Evolutionary conservation across 2,113 vertebrate genomes (phyloP).

Genomic region (Chaetura pelagica): DNA sequence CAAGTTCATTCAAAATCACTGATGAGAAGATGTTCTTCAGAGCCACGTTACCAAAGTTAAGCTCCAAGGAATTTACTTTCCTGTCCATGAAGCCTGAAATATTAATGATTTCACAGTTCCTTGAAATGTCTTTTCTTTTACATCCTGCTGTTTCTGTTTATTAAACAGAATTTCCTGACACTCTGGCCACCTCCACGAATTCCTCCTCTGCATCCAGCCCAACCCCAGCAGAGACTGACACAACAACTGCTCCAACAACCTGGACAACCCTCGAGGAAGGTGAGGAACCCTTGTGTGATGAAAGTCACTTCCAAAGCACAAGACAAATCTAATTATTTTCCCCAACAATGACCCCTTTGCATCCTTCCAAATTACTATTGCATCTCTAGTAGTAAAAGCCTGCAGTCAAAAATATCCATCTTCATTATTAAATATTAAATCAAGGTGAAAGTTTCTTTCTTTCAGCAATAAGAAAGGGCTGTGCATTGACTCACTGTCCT

Average conservation of each 20-base stretch:
- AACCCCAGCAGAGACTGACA: background rate
- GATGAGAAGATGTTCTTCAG: background rate
- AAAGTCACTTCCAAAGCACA: background rate
- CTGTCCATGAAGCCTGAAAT: background rate
- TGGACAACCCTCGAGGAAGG: accelerated
- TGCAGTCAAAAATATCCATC: background rate
- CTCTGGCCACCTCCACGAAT: background rate
- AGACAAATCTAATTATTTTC: background rate
- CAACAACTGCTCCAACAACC: background rate
- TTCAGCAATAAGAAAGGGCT: background rate
- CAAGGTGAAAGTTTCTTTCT: background rate
- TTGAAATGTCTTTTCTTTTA: background rate
- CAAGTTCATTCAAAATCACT: background rate
- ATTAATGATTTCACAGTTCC: background rate
- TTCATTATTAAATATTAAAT: background rate
- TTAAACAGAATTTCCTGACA: background rate
- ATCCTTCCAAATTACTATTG: background rate
- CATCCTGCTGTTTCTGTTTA: background rate
- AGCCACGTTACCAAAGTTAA: background rate
- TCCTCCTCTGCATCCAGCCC: background rate
- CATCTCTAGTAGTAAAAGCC: background rate
- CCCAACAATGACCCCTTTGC: background rate
- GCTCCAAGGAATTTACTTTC: background rate
- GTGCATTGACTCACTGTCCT: background rate
- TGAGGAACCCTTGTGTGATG: background rate